Base-by-base conservation (phyloP, 2,113 vertebrate genomes). In the Antennarius striatus region DNA sequence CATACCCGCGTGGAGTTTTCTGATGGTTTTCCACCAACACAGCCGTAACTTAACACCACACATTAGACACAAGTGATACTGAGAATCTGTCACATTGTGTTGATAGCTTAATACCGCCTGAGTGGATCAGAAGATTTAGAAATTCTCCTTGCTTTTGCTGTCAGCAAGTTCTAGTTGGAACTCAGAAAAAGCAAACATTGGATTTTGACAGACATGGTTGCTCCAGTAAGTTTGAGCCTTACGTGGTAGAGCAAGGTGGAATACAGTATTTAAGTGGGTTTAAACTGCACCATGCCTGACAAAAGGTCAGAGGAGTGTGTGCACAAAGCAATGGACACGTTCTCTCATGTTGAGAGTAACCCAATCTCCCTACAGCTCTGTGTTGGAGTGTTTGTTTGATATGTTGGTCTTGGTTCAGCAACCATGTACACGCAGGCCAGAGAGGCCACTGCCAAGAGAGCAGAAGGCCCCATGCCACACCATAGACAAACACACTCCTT, bases 351-450 rank as follows among this genome's bases (percentile, higher is more conserved):
- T 22, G 7, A 70, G 69, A 72, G 82, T 64, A 87, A 87, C 75
- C 32, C 63, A 61, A 81, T 80, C 84, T 68, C 59, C 75, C 52
- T 55, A 30, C 53, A 60, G 65, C 59, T 56, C 63, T 28, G 68
- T 71, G 73, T 50, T 76, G 50, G 52, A 90, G 83, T 87, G 79
- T 82, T 85, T 88, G 89, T 85, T 89, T 84, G 82, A 84, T 87
- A 75, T 53, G 68, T 85, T 77, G 79, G 66, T 52, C 71, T 75
- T 22, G 77, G 82, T 84, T 90, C 86, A 90, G 68, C 58, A 68
- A 39, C 69, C 46, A 30, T 15, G 45, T 68, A 73, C 71, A 78
- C 56, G 48, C 64, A 55, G 75, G 77, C 72, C 71, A 60, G 36
- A 65, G 80, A 87, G 79, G 82, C 82, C 75, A 73, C 65, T 0